phyloP scores from a whole-genome alignment of 2,888 invertebrate genomes.

The Acanthoscelides obtectus region DNA sequence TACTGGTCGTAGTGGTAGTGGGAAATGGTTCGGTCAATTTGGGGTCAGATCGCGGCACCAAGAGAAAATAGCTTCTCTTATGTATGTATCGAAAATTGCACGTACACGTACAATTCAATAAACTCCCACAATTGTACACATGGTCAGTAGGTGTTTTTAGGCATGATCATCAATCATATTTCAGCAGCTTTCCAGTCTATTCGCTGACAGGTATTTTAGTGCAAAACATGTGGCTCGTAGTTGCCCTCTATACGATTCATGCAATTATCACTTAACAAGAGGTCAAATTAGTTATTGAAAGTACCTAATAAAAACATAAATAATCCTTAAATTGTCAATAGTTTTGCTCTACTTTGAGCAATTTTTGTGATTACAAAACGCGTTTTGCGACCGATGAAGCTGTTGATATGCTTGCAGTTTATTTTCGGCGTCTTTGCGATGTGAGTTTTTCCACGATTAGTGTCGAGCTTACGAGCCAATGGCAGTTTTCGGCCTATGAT shows the following conservation, averaged over 20 bases:
- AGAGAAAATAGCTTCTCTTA: neutral
- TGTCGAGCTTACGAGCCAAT: no score
- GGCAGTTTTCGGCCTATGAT: no score
- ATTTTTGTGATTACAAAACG: no score
- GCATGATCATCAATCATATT: neutral
- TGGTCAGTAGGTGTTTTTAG: neutral
- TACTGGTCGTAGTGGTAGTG: neutral
- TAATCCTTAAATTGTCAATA: no score
- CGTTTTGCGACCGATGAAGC: no score
- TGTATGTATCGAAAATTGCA: neutral
- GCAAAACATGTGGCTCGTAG: neutral
- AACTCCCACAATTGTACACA: neutral
- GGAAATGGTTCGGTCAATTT: neutral
- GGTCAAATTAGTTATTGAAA: no score
- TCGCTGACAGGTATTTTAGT: neutral
- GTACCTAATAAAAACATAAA: no score
- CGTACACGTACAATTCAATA: neutral
- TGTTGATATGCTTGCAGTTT: no score
- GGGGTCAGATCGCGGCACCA: neutral
- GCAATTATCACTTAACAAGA: no score
- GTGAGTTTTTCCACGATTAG: no score
- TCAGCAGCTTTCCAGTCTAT: neutral
- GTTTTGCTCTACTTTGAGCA: no score
- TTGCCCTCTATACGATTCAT: neutral
- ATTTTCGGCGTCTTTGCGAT: no score